Base-by-base conservation (phyloP, 2,888 invertebrate genomes). In the Cheilosia vernalis region DNA sequence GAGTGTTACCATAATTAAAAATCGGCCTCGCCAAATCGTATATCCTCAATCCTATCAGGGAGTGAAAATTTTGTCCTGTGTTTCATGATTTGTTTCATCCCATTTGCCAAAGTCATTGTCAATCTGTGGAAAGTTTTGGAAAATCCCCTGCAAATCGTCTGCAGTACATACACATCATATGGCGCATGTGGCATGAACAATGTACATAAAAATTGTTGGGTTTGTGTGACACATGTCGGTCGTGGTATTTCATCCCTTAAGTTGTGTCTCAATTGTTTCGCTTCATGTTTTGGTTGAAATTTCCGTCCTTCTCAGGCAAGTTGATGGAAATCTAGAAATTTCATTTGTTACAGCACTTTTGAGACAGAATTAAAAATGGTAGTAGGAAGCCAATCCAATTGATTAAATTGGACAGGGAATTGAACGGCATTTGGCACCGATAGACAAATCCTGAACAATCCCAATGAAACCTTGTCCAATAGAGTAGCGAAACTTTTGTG, bases 191-290 rank as follows among this genome's bases (percentile, higher is more conserved):
- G 63, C 70, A 56, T 13, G 27, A 64, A 40, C 30, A 76, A 60
- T 69, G 40, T 76, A 66, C 60, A 72, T 55, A 44, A 27, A 7
- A 30, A 4, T 61, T 61, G 30, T 47, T 44, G 13, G 4, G 24
- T 44, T 15, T 44, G 1, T 61, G 53, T 66, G 80, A 80, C 76
- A 80, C 84, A 80, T 80, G 84, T 74, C 74, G 53, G 69, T 70
- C 80, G 74, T 70, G 60, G 58, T 47, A 74, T 67, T 70, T 66
- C 83, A 79, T 69, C 83, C 83, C 83, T 21, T 83, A 63, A 44
- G 33, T 42, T 72, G 27, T 19, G n/a, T 51, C 44, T 15, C 10
- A n/a, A 19, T 49, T 47, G 15, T 49, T 30, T 60, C 19, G 19
- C 27, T 64, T 63, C 21, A 0, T 19, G 6, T 55, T n/a, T 40